Percentiles rank a stretch among this genome's conserved stretches.
phyloP scores from a whole-genome alignment of 2,113 vertebrate genomes.

The Coregonus clupeaformis region DNA sequence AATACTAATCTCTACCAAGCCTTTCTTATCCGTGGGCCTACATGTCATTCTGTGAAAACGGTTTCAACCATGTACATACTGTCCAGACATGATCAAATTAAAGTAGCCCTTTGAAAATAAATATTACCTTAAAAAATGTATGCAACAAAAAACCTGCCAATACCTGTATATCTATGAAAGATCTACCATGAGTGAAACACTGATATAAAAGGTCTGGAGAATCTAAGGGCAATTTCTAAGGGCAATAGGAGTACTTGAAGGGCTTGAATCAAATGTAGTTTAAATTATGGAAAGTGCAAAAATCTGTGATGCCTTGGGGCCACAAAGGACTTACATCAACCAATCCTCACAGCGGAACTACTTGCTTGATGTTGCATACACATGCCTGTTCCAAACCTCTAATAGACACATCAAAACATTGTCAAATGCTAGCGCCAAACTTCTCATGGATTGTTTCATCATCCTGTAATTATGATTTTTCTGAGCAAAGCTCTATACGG shows the following conservation, averaged over 20 bases:
- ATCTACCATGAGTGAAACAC: slow-evolving; percentile 37
- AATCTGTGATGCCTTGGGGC: slow-evolving; percentile 28
- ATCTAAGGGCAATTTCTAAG: neutral
- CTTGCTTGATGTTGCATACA: slow-evolving; percentile 24
- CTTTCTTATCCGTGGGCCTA: neutral
- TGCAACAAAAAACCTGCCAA: neutral
- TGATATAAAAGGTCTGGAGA: slow-evolving; percentile 37
- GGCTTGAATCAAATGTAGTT: neutral
- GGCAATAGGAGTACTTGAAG: neutral
- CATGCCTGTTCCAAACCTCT: slow-evolving; percentile 4
- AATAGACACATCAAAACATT: slow-evolving; percentile 46
- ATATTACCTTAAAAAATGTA: neutral
- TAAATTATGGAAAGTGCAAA: slow-evolving; percentile 59
- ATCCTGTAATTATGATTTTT: slow-evolving; percentile 48
- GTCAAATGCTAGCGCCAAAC: slow-evolving; percentile 71
- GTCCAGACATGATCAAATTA: neutral
- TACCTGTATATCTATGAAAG: neutral
- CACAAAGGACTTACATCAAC: slow-evolving; percentile 49
- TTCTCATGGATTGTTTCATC: slow-evolving; percentile 74
- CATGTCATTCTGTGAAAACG: neutral
- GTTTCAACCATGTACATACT: neutral
- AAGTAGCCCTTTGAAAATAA: neutral
- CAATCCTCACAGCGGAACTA: slow-evolving; percentile 6
- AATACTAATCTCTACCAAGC: slow-evolving; percentile 52
- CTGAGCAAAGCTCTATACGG: slow-evolving; percentile 77